Percentiles rank a stretch among this genome's conserved stretches.
Conservation (phyloP, 2,888 invertebrate genomes). For the Drosophila prolongata region DNA sequence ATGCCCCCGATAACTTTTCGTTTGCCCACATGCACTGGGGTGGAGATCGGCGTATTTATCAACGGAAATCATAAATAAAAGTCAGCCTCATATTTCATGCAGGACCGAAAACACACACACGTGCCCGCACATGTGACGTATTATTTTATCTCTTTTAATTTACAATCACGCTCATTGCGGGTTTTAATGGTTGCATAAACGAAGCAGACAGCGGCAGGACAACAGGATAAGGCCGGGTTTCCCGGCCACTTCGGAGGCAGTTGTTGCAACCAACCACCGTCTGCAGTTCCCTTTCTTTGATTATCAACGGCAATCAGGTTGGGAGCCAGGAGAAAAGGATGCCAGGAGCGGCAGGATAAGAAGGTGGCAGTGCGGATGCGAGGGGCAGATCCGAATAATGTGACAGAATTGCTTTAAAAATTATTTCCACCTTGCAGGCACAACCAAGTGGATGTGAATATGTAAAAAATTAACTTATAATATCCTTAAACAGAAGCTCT, state of each 20-base stretch:
- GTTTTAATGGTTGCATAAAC: slow-evolving; percentile 77
- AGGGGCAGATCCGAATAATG: slow-evolving; percentile 9
- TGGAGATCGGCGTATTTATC: slow-evolving; percentile 63
- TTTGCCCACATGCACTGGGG: slow-evolving; percentile 35
- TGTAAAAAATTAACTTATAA: too few species aligned
- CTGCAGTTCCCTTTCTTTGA: slow-evolving; percentile 49
- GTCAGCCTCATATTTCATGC: slow-evolving; percentile 65
- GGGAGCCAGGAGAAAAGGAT: slow-evolving; percentile 8
- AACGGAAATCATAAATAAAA: slow-evolving; percentile 81
- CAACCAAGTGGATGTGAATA: too few species aligned
- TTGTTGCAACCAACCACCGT: slow-evolving; percentile 5
- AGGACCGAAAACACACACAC: slow-evolving; percentile 10
- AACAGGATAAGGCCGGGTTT: slow-evolving; percentile 12
- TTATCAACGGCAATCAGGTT: slow-evolving; percentile 66
- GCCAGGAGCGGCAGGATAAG: not conserved
- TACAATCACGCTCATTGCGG: slow-evolving; percentile 75
- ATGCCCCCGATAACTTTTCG: slow-evolving; percentile 64
- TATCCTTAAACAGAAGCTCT: too few species aligned
- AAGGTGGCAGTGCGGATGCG: slow-evolving; percentile 2
- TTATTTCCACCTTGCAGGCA: slow-evolving; percentile 10
- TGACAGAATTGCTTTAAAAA: slow-evolving; percentile 15
- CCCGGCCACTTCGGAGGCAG: slow-evolving; percentile 11
- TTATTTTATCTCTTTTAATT: slow-evolving; percentile 75
- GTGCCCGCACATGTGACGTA: slow-evolving; percentile 44
- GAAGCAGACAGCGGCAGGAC: slow-evolving; percentile 52